Conservation (phyloP, 2,113 vertebrate species). For the Coturnix japonica region DNA sequence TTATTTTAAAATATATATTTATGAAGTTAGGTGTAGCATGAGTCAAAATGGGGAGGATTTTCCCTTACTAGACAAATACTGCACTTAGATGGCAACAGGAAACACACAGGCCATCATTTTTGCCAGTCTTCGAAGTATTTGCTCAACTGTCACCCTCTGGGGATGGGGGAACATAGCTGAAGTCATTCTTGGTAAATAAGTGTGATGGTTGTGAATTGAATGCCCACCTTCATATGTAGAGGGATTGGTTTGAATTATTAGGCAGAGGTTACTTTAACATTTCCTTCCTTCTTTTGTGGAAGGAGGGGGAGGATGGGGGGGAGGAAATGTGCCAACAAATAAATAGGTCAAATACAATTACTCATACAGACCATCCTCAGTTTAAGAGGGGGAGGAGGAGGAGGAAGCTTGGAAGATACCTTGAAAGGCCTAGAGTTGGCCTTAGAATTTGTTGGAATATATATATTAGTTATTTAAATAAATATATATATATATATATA, state of each 20-base stretch:
- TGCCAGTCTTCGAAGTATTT: constrained; percentile 9
- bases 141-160: constrained; percentile 33
- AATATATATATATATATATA: no score
- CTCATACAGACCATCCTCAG: constrained; percentile 56
- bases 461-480: no score
- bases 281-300: constrained; percentile 29
- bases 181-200: constrained; percentile 29
- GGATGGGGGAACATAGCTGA: not conserved
- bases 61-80: not conserved
- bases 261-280: constrained; percentile 13
- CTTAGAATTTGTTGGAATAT: not conserved
- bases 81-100: not conserved
- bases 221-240: constrained; percentile 9
- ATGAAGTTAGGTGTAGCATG: not conserved
- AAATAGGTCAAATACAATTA: constrained; percentile 68
- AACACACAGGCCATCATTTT: not conserved
- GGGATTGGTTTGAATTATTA: constrained; percentile 20
- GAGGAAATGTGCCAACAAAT: constrained; percentile 31
- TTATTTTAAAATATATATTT: not conserved
- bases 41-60: not conserved
- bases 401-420: constrained; percentile 21
- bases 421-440: constrained; percentile 27
- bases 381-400: not conserved
- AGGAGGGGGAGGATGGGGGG: no score
- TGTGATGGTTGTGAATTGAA: not conserved